Conservation (phyloP, 2,888 invertebrate species). For the Sarcophaga variegata region DNA sequence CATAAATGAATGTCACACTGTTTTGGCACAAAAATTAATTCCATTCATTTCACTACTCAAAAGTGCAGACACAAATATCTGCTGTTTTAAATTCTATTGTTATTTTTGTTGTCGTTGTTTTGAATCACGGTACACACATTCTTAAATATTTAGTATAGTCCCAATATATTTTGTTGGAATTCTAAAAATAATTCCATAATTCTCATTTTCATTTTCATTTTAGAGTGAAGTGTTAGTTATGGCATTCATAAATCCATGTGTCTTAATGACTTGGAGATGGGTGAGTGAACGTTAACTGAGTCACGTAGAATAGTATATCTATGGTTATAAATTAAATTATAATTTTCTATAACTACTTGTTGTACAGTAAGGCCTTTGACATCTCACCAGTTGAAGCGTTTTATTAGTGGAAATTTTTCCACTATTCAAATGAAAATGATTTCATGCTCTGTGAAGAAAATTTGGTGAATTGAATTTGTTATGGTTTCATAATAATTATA, state of each 20-base stretch:
- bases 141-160: too few species aligned
- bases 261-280: conserved; percentile 24
- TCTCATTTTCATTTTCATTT: conserved; percentile 33
- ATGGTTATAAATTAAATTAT: background rate
- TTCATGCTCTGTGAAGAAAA: too few species aligned
- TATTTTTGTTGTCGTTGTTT: background rate
- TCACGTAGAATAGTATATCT: background rate
- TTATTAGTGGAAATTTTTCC: too few species aligned
- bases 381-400: too few species aligned
- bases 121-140: background rate
- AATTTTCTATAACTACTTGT: too few species aligned
- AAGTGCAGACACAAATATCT: background rate
- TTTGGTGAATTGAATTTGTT: too few species aligned
- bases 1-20: conserved; percentile 38
- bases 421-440: too few species aligned
- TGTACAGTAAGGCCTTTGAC: too few species aligned
- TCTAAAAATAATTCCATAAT: conserved; percentile 4
- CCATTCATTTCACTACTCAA: conserved; percentile 9
- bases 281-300: conserved; percentile 10
- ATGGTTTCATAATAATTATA: too few species aligned
- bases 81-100: background rate
- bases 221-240: background rate
- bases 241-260: conserved; percentile 52
- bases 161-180: conserved; percentile 34
- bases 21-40: conserved; percentile 51